phyloP scores from a whole-genome alignment of 2,888 invertebrate species.

The Drosophila stalkeri region DNA sequence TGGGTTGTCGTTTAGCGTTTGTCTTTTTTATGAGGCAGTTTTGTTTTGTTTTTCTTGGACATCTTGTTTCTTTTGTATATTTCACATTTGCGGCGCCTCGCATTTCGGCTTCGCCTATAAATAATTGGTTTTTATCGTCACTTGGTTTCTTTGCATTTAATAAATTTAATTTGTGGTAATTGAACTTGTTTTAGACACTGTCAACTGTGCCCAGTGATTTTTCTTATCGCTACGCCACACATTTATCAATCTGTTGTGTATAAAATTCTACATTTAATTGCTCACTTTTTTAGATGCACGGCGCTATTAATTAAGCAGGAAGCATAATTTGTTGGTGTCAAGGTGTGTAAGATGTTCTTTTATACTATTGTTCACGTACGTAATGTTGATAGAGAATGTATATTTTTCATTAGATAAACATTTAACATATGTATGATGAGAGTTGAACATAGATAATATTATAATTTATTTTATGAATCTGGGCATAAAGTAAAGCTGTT shows the following conservation, averaged over 20 bases:
- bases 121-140: slow-evolving; percentile 72
- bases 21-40: slow-evolving; percentile 56
- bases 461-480: too few species aligned
- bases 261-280: slow-evolving; percentile 56
- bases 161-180: slow-evolving; percentile 79
- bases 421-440: neutral
- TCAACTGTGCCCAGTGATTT: slow-evolving; percentile 28
- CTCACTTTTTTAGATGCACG: slow-evolving; percentile 45
- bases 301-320: slow-evolving; percentile 48
- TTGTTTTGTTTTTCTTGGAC: slow-evolving; percentile 8
- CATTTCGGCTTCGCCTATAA: slow-evolving; percentile 69
- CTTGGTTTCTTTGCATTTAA: slow-evolving; percentile 63
- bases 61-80: slow-evolving; percentile 33
- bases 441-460: too few species aligned
- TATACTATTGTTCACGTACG: neutral
- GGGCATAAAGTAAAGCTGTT: too few species aligned
- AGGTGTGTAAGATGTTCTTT: slow-evolving; percentile 3
- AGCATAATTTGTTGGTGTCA: slow-evolving; percentile 26
- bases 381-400: neutral
- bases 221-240: slow-evolving; percentile 18
- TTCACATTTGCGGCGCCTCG: slow-evolving; percentile 35
- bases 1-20: slow-evolving; percentile 44
- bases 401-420: neutral
- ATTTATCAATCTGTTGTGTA: slow-evolving; percentile 49
- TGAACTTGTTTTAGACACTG: slow-evolving; percentile 56